Base-by-base conservation (phyloP, 1,140 invertebrate genomes). In the Drosophila punjabiensis region DNA sequence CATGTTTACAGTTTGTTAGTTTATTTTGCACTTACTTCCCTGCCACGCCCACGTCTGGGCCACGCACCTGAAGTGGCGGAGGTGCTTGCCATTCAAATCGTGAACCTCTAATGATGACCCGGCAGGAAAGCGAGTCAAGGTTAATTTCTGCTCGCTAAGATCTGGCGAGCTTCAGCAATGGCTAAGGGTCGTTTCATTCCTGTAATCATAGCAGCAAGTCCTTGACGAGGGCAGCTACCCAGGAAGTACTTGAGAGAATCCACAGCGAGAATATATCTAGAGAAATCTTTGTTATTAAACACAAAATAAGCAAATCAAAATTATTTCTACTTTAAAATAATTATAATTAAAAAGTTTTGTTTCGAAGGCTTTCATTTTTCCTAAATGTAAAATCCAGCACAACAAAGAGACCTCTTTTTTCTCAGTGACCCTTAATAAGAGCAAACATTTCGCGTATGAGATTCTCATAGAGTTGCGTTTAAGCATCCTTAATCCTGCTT, bases 401-500 rank as follows among this genome's bases (percentile, higher is more conserved):
- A 8, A 39, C 13, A 16, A 39, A 4, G 6, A 39, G 8, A 6
- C 11, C 5, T 47, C 1, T 14, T 65, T 64, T 73, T 41, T 41
- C 33, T 20, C 20, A 48, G 63, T 65, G 39, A 55, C n/a, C 11
- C 11, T 66, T 68, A 35, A n/a, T 67, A 33, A 18, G 48, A 48
- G 63, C 50, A 37, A 47, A 45, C 18, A 67, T 58, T 68, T 63
- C 66, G 52, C 47, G 59, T 62, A 82, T 71, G 75, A 66, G 67
- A 85, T 55, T 84, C 84, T 73, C 78, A 77, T 74, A 77, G 86
- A 90, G 79, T 77, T 86, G 65, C 47, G 75, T 74, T 89, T 77
- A 82, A 90, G 82, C 82, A 75, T 65, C 69, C 76, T 80, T 86
- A 90, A 90, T 90, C 86, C 86, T 67, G 82, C 86, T 86, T 90